Percentiles rank a stretch among this genome's conserved stretches.
These are phyloP conservation scores for Alectoris magna DNA, from an alignment of 2,797 vertebrate species.

Conservation along the genomic window DNA sequence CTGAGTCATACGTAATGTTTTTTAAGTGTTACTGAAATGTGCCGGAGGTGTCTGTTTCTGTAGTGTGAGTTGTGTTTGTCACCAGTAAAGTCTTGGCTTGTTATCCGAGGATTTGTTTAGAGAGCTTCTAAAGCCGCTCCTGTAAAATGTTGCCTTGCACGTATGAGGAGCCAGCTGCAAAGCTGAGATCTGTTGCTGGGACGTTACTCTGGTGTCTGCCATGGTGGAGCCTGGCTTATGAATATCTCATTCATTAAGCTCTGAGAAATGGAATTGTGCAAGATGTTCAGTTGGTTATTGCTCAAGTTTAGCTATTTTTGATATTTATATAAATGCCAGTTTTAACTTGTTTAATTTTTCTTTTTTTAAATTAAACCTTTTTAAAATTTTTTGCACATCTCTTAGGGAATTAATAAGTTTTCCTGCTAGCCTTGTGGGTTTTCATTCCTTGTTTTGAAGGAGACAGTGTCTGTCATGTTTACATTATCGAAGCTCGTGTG, in stretches of 20 bases:
- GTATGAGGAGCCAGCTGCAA: conserved; percentile 54
- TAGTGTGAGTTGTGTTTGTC: conserved; percentile 61
- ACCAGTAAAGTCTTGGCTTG: conserved; percentile 60
- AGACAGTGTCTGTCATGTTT: conserved; percentile 79
- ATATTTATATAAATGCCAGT: conserved; percentile 80
- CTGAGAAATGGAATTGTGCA: conserved; percentile 52
- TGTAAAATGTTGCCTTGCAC: conserved; percentile 58
- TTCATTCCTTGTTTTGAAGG: conserved; percentile 77
- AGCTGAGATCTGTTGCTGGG: conserved; percentile 39
- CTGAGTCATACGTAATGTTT: conserved; percentile 42
- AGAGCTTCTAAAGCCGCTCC: conserved; percentile 63
- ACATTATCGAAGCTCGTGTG: conserved; percentile 74
- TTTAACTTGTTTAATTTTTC: conserved; percentile 73
- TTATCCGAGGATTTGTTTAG: conserved; percentile 63
- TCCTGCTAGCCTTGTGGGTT: conserved; percentile 71
- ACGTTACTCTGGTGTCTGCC: conserved; percentile 59
- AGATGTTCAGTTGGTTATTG: conserved; percentile 62
- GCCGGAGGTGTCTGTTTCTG: conserved; percentile 54
- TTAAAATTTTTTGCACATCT: conserved; percentile 78
- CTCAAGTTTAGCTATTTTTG: conserved; percentile 72
- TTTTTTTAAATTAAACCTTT: conserved; percentile 23
- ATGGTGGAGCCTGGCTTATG: conserved; percentile 60
- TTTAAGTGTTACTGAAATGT: conserved; percentile 55
- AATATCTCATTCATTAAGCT: conserved; percentile 60
- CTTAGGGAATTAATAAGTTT: conserved; percentile 71